These are phyloP conservation scores for Pogonophryne albipinna DNA, from an alignment of 2,797 vertebrate species.

Conservation along the genomic window DNA sequence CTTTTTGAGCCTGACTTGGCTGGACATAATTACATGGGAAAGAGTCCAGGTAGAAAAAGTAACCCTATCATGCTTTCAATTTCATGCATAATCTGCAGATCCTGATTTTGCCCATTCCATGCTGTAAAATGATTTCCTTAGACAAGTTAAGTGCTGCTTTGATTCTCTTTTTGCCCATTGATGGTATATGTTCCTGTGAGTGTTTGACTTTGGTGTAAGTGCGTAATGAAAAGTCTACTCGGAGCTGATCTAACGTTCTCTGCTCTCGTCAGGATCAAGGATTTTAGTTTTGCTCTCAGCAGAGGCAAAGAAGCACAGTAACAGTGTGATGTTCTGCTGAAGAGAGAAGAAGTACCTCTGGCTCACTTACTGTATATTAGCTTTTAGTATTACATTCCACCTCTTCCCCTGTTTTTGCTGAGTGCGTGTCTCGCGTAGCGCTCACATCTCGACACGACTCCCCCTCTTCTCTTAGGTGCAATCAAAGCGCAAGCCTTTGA, in stretches of 20 bases:
- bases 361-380: conserved; percentile 59
- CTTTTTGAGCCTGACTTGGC: too few relatives aligned
- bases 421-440: conserved; percentile 31
- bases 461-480: conserved; percentile 44
- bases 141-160: conserved; percentile 1
- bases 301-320: conserved; percentile 44
- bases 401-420: conserved; percentile 48
- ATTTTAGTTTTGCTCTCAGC: conserved; percentile 56
- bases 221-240: conserved; percentile 41
- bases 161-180: conserved; percentile 8
- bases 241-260: conserved; percentile 45
- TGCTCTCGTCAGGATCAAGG: conserved; percentile 54
- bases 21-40: too few relatives aligned
- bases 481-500: conserved; percentile 53
- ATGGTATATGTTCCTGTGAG: not conserved
- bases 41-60: too few relatives aligned
- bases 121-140: not conserved
- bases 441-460: conserved; percentile 44
- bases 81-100: not conserved
- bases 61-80: too few relatives aligned
- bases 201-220: conserved; percentile 27
- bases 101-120: not conserved
- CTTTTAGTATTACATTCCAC: conserved; percentile 62
- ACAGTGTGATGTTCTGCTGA: conserved; percentile 47
- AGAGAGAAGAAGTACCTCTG: conserved; percentile 45